phyloP scores from a whole-genome alignment of 2,888 invertebrate species.

The Trissolcus brochymenae region DNA sequence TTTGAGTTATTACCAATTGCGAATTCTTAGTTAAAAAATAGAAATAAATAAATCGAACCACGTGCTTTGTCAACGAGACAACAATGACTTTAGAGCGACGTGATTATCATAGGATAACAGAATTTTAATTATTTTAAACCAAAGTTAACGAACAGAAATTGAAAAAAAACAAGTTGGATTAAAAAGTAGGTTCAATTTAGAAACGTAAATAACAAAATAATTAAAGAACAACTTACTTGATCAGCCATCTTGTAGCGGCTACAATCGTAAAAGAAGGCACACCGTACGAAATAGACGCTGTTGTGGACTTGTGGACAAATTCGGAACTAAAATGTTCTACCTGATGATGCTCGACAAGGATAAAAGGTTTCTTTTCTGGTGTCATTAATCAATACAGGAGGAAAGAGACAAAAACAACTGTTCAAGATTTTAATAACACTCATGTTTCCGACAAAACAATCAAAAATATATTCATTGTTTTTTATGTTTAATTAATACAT shows the following conservation, averaged over 20 bases:
- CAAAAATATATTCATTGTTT: too few relatives aligned
- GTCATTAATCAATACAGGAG: background rate
- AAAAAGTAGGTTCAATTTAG: background rate
- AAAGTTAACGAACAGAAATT: background rate
- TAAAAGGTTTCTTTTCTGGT: background rate
- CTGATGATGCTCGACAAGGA: background rate
- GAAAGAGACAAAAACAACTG: background rate
- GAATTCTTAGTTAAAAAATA: background rate
- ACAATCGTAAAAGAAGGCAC: slow-evolving; percentile 14
- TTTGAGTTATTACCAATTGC: background rate
- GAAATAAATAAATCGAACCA: slow-evolving; percentile 2
- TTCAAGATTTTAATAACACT: background rate
- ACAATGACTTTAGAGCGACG: background rate
- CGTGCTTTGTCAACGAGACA: slow-evolving; percentile 9
- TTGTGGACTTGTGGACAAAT: background rate
- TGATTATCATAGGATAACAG: background rate
- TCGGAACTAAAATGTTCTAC: background rate
- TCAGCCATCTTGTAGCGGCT: slow-evolving; percentile 25
- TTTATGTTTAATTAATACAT: too few relatives aligned
- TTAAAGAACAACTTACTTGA: slow-evolving; percentile 19
- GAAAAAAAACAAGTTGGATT: background rate
- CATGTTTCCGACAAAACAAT: too few relatives aligned
- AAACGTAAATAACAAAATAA: slow-evolving; percentile 8
- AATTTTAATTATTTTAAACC: background rate
- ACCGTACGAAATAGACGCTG: background rate